A percentile compares a stretch with the other conserved stretches of the same genome.
These are phyloP conservation scores for Lagenorhynchus albirostris DNA, from an alignment of 2,113 vertebrate species.

Conservation along the genomic window DNA sequence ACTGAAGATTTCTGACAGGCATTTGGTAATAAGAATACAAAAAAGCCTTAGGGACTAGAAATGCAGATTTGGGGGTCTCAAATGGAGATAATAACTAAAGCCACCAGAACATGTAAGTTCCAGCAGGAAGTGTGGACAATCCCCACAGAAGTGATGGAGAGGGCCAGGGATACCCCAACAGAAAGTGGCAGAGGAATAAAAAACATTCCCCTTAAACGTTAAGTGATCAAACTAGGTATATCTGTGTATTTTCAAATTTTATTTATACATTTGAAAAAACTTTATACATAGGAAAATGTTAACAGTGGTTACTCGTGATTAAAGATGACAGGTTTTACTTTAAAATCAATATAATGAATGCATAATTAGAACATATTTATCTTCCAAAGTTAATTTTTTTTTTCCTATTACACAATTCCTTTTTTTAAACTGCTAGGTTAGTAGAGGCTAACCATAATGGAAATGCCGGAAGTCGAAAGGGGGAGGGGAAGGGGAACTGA, in stretches of 20 bases:
- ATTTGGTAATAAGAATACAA: not conserved
- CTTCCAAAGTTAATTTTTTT: not conserved
- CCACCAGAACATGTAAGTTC: not conserved
- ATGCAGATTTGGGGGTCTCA: not conserved
- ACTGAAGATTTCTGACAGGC: not conserved
- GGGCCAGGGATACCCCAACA: not conserved
- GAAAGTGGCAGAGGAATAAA: not conserved
- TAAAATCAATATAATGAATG: constrained; percentile 3
- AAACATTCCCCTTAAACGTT: not conserved
- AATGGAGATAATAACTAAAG: not conserved
- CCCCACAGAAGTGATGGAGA: not conserved
- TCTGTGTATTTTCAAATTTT: not conserved
- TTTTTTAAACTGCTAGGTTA: constrained; percentile 60
- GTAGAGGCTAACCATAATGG: constrained; percentile 70
- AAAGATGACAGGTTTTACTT: constrained; percentile 14
- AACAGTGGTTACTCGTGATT: not conserved
- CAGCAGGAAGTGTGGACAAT: not conserved
- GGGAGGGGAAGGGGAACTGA: constrained; percentile 58
- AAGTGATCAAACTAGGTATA: not conserved
- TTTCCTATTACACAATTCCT: not conserved
- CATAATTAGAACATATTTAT: not conserved
- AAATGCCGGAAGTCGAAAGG: constrained; percentile 63
- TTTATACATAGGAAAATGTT: not conserved
- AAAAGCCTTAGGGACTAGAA: not conserved
- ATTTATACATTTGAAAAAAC: not conserved